Evolutionary conservation across 2,113 vertebrate genomes (phyloP).

Genomic region (Sebastes fasciatus): DNA sequence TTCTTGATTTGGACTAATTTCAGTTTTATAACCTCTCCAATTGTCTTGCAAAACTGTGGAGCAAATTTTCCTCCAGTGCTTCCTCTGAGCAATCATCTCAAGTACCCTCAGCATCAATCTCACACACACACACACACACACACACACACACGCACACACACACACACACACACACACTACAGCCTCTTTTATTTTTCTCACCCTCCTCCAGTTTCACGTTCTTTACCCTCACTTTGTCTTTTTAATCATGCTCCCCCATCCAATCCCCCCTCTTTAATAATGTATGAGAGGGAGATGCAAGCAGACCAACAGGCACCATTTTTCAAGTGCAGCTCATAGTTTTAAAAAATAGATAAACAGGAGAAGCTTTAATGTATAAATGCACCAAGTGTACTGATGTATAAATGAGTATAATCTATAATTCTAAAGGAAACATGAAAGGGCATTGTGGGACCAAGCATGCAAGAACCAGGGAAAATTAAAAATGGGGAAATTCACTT

Average conservation of each 20-base stretch:
- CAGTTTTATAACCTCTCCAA: slow-evolving; percentile 33
- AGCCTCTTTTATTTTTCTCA: slow-evolving; percentile 2
- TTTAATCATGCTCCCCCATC: slow-evolving; percentile 30
- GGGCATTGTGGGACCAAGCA: background rate
- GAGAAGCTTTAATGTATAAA: slow-evolving; percentile 3
- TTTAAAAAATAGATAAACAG: slow-evolving; percentile 11
- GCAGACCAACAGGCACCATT: slow-evolving; percentile 27
- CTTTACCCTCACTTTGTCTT: slow-evolving; percentile 30
- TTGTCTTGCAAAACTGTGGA: slow-evolving; percentile 42
- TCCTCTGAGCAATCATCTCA: slow-evolving; percentile 67
- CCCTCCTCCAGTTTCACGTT: background rate
- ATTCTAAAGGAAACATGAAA: slow-evolving; percentile 24
- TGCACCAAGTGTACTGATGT: slow-evolving; percentile 13
- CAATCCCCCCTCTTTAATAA: slow-evolving; percentile 49
- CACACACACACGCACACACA: slow-evolving; percentile 15
- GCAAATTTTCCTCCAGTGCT: slow-evolving; percentile 53
- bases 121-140: slow-evolving; percentile 32
- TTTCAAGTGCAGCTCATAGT: slow-evolving; percentile 28
- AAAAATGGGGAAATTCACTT: background rate
- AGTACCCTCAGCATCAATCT: slow-evolving; percentile 28
- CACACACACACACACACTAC: background rate
- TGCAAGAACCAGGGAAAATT: background rate
- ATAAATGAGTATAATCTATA: slow-evolving; percentile 37
- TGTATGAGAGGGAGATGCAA: slow-evolving; percentile 38
- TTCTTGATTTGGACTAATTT: slow-evolving; percentile 22